Evolutionary conservation across 1,140 invertebrate species (phyloP).

Genomic region (Chironomus striatipennis): DNA sequence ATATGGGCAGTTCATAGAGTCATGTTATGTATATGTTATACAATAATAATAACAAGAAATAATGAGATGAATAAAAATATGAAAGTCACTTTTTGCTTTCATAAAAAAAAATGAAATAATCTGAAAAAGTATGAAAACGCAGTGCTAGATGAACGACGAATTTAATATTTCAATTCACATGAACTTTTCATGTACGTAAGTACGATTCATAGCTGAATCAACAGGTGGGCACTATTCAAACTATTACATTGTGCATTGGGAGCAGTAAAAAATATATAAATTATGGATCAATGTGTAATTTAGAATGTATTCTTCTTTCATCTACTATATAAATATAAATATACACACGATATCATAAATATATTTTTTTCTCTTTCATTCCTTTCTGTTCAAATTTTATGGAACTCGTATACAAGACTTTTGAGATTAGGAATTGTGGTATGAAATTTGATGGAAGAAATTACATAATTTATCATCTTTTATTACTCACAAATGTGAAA

Average conservation of each 20-base stretch:
- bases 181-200: too few species aligned
- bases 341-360: background rate
- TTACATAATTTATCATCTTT: too few species aligned
- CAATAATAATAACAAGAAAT: background rate
- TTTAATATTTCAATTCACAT: too few species aligned
- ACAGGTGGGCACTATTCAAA: background rate
- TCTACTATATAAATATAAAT: too few species aligned
- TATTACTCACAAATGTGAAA: too few species aligned
- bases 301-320: background rate
- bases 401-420: too few species aligned
- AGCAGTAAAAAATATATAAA: background rate
- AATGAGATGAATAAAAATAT: background rate
- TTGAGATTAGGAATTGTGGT: too few species aligned
- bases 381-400: background rate
- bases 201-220: background rate
- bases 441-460: too few species aligned
- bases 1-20: background rate
- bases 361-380: background rate
- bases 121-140: too few species aligned
- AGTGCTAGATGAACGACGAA: too few species aligned
- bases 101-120: background rate
- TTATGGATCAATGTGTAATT: constrained; percentile 14
- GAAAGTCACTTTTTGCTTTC: constrained; percentile 7
- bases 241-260: background rate
- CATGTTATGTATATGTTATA: background rate